Percentiles rank a stretch among this genome's conserved stretches.
These are phyloP conservation scores for Eptesicus fuscus DNA, from an alignment of 2,113 vertebrate species.

Conservation along the genomic window DNA sequence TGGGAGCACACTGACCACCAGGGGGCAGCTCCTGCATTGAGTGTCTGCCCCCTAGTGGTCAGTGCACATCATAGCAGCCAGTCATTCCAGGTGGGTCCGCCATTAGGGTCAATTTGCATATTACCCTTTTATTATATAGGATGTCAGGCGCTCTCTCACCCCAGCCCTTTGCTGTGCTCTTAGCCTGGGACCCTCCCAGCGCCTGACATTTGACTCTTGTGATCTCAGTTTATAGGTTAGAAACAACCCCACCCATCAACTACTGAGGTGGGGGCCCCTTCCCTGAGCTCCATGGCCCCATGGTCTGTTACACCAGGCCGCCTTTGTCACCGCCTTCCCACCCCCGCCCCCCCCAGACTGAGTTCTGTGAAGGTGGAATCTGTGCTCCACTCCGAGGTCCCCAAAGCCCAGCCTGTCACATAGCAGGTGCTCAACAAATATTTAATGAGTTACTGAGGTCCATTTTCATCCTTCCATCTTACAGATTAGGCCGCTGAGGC, in stretches of 20 bases:
- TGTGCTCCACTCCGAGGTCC: neutral
- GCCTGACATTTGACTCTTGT: neutral
- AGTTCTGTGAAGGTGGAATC: neutral
- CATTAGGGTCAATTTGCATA: too few relatives aligned
- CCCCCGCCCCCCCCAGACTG: neutral
- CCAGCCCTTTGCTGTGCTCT: neutral
- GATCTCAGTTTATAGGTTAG: neutral
- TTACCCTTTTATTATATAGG: too few relatives aligned
- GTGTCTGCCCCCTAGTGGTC: too few relatives aligned
- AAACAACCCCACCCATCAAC: neutral
- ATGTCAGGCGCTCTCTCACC: neutral
- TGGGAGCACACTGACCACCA: too few relatives aligned
- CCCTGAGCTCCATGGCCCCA: neutral
- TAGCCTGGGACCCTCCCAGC: neutral
- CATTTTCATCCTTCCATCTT: neutral
- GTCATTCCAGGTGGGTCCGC: too few relatives aligned
- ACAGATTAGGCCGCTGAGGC: neutral
- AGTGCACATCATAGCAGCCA: too few relatives aligned
- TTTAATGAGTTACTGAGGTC: conserved; percentile 5
- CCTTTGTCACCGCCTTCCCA: neutral
- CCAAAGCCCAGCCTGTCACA: neutral
- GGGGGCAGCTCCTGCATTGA: too few relatives aligned
- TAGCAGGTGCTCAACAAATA: neutral
- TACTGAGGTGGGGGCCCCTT: neutral
- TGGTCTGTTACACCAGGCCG: neutral